These are phyloP conservation scores for honey bee (Apis mellifera) DNA, from an alignment of 1,140 invertebrate genomes.

Conservation along the genomic window DNA sequence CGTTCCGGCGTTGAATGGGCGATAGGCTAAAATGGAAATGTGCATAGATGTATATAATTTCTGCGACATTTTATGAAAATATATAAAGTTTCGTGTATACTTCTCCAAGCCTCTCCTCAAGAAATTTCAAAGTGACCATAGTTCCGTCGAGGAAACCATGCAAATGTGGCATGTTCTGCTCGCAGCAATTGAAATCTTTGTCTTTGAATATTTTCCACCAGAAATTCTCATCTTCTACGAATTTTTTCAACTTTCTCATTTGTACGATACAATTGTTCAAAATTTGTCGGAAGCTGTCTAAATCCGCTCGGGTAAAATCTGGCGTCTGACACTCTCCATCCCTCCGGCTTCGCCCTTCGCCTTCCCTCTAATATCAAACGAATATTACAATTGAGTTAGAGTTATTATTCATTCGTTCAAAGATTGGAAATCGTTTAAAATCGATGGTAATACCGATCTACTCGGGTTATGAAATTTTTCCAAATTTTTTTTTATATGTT, in stretches of 20 bases:
- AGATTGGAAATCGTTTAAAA: neutral
- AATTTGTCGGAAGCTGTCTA: slow-evolving; percentile 8
- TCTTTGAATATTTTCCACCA: slow-evolving; percentile 56
- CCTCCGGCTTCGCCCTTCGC: neutral
- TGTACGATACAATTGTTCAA: slow-evolving; percentile 41
- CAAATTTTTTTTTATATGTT: slow-evolving; percentile 49
- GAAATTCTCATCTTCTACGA: slow-evolving; percentile 50
- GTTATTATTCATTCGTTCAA: neutral
- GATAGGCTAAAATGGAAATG: too few species aligned
- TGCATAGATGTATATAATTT: too few species aligned
- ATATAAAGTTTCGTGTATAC: neutral
- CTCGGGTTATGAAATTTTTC: slow-evolving; percentile 22
- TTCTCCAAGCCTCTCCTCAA: slow-evolving; percentile 35
- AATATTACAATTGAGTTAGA: neutral
- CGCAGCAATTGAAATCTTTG: slow-evolving; percentile 52
- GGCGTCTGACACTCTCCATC: neutral
- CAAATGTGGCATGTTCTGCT: slow-evolving; percentile 56
- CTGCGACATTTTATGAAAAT: neutral
- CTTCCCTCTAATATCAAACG: neutral
- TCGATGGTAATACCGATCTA: neutral
- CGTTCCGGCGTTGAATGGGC: too few species aligned
- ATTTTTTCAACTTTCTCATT: slow-evolving; percentile 49
- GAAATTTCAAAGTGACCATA: slow-evolving; percentile 54
- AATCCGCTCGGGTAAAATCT: slow-evolving; percentile 23
- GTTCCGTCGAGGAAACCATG: slow-evolving; percentile 64